Evolutionary conservation across 2,797 vertebrate genomes (phyloP), one percentile per base, ranked within the genome.

Genomic region (Gobio occitaniae): DNA sequence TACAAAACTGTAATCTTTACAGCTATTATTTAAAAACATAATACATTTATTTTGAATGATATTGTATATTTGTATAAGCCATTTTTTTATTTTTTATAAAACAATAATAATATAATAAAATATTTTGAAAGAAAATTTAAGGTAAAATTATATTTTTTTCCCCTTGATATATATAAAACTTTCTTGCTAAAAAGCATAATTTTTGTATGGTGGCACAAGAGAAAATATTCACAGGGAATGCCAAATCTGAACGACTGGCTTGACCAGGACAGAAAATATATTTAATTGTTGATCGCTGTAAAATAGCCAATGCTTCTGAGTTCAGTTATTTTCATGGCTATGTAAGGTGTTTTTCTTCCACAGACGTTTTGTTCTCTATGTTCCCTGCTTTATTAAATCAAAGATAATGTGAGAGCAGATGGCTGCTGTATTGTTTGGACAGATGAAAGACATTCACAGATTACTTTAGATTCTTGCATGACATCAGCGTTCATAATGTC

Each of bases 281-380:
- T 15, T 13, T 7, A 25, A 38, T n/a, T 61, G 2, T 21, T 50
- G 3, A 19, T 63, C 0, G 15, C 8, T 78, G 63, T 80, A 29
- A 68, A 1, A 74, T n/a, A 50, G 32, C 63, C 6, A 25, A 59
- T 86, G 76, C 80, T 83, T 36, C 25, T 54, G 74, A 70, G 44
- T 8, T 5, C 47, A 59, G 59, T 87, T 88, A 76, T 87, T 71
- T 69, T 66, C 74, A 59, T 68, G 17, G 68, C 89, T 90, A 81
- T 86, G 61, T 83, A 82, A 78, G 78, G 19, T 25, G 32, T 84
- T 78, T 48, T 44, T 82, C 82, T 48, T 80, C 80, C 48, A 13
- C 9, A 68, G 54, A 85, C 68, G 82, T 72, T 83, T 72, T 84
- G 78, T 78, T 81, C 74, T 50, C 41, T 47, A 32, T 75, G 19